phyloP scores from a whole-genome alignment of 2,113 vertebrate species.

The Labeo catla region DNA sequence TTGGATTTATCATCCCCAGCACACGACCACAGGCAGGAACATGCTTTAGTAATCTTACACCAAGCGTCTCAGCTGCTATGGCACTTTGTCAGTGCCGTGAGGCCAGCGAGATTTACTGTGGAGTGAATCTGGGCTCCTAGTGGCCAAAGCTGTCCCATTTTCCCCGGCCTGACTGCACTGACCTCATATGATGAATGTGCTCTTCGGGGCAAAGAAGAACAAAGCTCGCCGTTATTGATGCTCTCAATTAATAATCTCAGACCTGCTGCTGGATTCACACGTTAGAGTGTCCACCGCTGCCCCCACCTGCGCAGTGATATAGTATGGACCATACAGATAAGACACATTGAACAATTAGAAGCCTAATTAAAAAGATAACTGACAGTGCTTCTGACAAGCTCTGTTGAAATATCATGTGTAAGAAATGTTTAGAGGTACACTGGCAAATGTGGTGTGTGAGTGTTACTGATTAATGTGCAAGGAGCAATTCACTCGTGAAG shows the following conservation, averaged over 20 bases:
- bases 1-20: conserved; percentile 65
- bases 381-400: conserved; percentile 57
- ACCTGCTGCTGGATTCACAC: conserved; percentile 54
- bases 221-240: conserved; percentile 74
- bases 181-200: conserved; percentile 76
- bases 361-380: conserved; percentile 43
- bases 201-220: conserved; percentile 65
- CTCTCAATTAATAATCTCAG: conserved; percentile 74
- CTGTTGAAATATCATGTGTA: conserved; percentile 52
- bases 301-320: conserved; percentile 43
- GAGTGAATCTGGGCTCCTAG: conserved; percentile 57
- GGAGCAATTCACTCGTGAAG: conserved; percentile 54
- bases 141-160: conserved; percentile 72
- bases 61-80: conserved; percentile 60
- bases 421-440: conserved; percentile 63
- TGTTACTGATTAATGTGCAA: conserved; percentile 25
- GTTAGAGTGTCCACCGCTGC: conserved; percentile 42
- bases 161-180: conserved; percentile 65
- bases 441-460: not conserved
- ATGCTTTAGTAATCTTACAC: conserved; percentile 67
- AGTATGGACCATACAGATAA: conserved; percentile 39
- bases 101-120: conserved; percentile 54
- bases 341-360: conserved; percentile 49
- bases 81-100: conserved; percentile 64
- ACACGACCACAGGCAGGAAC: conserved; percentile 64